A percentile compares a stretch with the other conserved stretches of the same genome.
Evolutionary conservation across 2,888 invertebrate genomes (phyloP).

Genomic region (Drosophila algonquin): DNA sequence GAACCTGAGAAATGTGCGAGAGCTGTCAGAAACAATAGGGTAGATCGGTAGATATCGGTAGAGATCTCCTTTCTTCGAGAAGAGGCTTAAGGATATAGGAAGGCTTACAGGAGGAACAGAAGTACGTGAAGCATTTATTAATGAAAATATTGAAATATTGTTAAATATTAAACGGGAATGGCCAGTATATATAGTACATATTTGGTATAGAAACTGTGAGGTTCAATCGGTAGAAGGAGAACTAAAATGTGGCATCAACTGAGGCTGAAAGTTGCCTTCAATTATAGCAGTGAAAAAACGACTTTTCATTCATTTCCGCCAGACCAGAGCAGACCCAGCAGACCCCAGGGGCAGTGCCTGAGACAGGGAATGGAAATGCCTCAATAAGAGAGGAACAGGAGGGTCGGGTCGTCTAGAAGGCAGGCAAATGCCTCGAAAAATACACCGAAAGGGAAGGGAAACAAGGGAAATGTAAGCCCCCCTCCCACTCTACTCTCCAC

Average conservation of each 20-base stretch:
- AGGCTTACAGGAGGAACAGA: too few species aligned
- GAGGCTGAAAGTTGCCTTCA: neutral
- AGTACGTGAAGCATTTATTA: too few species aligned
- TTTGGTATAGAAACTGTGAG: neutral
- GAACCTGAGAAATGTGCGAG: too few species aligned
- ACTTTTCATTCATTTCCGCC: slow-evolving; percentile 46
- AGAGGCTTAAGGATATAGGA: neutral
- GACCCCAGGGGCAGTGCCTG: neutral
- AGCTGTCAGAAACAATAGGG: too few species aligned
- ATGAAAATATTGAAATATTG: neutral
- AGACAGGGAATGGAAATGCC: neutral
- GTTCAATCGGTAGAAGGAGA: neutral
- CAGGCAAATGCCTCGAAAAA: slow-evolving; percentile 3
- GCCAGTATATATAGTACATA: neutral
- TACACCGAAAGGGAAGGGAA: slow-evolving; percentile 52
- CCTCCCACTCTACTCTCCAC: slow-evolving; percentile 46
- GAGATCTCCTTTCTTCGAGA: neutral
- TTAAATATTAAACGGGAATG: neutral
- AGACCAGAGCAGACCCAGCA: neutral
- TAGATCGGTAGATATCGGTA: neutral
- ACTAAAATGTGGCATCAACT: neutral
- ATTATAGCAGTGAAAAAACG: slow-evolving; percentile 12
- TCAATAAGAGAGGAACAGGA: neutral
- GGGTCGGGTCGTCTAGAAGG: neutral
- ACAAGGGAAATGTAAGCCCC: slow-evolving; percentile 74